phyloP scores from a whole-genome alignment of 1,140 invertebrate species.

The Andrena cerasifolii region DNA sequence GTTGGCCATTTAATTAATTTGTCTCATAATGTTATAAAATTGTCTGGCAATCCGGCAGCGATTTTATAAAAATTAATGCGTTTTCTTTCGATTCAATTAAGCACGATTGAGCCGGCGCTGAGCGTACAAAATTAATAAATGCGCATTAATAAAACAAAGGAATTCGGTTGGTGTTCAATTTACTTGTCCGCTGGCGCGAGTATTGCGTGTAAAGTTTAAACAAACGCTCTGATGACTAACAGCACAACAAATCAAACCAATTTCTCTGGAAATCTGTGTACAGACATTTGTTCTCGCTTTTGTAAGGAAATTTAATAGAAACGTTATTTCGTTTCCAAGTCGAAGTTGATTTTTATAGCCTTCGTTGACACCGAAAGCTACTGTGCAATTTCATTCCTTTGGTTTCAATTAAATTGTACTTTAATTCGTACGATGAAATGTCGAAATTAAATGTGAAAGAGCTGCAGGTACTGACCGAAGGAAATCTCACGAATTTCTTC shows the following conservation, averaged over 20 bases:
- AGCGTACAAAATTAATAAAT: constrained; percentile 21
- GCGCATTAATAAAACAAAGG: constrained; percentile 3
- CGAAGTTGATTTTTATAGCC: background rate
- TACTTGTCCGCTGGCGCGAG: too few relatives aligned
- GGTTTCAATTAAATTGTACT: background rate
- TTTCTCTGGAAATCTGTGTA: background rate
- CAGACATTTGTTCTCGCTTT: background rate
- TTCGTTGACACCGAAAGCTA: too few relatives aligned
- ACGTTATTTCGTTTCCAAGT: background rate
- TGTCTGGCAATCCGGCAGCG: background rate
- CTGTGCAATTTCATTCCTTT: background rate
- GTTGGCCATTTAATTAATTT: too few relatives aligned
- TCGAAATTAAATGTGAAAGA: background rate
- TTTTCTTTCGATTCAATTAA: background rate
- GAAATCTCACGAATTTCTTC: too few relatives aligned
- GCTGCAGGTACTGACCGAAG: too few relatives aligned
- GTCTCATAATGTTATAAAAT: too few relatives aligned
- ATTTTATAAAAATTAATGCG: constrained; percentile 3
- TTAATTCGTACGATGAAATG: background rate
- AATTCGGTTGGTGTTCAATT: constrained; percentile 4
- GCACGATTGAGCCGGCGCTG: too few relatives aligned
- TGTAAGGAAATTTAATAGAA: too few relatives aligned
- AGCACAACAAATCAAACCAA: background rate
- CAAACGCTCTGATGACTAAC: background rate
- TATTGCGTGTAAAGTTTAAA: constrained; percentile 6